Conservation (phyloP, 2,113 vertebrate species). For the Pterocles orientalis region DNA sequence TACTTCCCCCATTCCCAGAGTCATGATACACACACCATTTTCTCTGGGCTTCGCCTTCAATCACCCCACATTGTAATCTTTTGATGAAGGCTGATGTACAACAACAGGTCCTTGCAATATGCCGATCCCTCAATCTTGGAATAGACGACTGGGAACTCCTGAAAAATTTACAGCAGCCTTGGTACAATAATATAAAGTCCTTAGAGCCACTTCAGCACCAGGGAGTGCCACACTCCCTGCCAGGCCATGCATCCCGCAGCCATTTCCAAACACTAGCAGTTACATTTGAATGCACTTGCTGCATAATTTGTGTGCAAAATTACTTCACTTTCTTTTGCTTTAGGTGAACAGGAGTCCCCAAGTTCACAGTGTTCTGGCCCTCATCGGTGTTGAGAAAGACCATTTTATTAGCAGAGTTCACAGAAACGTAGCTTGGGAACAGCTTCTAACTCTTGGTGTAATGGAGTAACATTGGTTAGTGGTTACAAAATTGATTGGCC, state of each 20-base stretch:
- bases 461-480: background rate
- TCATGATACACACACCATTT: background rate
- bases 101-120: background rate
- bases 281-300: background rate
- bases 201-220: background rate
- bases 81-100: accelerated
- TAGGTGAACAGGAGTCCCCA: background rate
- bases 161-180: background rate
- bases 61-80: background rate
- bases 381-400: background rate
- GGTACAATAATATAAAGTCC: background rate
- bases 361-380: background rate
- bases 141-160: background rate
- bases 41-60: background rate
- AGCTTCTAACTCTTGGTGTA: background rate
- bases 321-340: background rate
- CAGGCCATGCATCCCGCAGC: background rate
- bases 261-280: background rate
- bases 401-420: background rate
- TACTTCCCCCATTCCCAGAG: background rate
- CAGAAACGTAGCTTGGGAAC: background rate
- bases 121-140: background rate
- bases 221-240: accelerated
- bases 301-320: background rate
- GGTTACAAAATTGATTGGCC: background rate